Base-by-base conservation (phyloP, 2,888 invertebrate species). In the Apoda limacodes region DNA sequence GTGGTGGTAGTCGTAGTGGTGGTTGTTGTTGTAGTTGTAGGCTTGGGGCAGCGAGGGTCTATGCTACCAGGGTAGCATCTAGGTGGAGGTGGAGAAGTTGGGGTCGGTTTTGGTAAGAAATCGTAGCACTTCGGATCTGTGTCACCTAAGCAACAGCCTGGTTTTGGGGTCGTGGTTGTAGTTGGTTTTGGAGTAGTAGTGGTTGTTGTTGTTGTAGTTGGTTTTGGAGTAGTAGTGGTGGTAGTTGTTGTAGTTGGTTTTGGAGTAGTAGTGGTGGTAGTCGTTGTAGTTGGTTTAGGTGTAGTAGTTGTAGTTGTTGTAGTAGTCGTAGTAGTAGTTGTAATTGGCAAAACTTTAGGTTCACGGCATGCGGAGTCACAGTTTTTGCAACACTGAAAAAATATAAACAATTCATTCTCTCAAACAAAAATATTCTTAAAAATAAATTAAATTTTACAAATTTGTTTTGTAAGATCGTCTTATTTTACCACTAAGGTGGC, bases 351-450 rank as follows among this genome's bases (percentile, higher is more conserved):
- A n/a, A n/a, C n/a, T n/a, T n/a, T n/a, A n/a, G n/a, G n/a, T n/a
- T 59, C 66, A 21, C 48, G 58, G 37, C 80, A 80, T 39, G 48
- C 65, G 6, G 68, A 48, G 11, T 80, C 75, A 28, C 80, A 80
- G 41, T 65, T 60, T 11, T 67, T 68, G 40, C 80, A 80, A 21
- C 74, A 55, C 76, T 80, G 60, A 36, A 65, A 59, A 28, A 14
- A 7, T 25, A 29, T 19, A 14, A 17, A 15, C 28, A 23, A 14
- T 3, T 19, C n/a, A n/a, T n/a, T 32, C 26, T n/a, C 6, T 26
- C 19, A 25, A 22, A 14, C 12, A 19, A n/a, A 26, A n/a, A 17
- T 7, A n/a, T n/a, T n/a, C n/a, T n/a, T n/a, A n/a, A n/a, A n/a
- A n/a, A n/a, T n/a, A n/a, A n/a, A n/a, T n/a, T n/a, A n/a, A n/a